phyloP scores from a whole-genome alignment of 2,888 invertebrate species.

The Cheilosia vulpina region DNA sequence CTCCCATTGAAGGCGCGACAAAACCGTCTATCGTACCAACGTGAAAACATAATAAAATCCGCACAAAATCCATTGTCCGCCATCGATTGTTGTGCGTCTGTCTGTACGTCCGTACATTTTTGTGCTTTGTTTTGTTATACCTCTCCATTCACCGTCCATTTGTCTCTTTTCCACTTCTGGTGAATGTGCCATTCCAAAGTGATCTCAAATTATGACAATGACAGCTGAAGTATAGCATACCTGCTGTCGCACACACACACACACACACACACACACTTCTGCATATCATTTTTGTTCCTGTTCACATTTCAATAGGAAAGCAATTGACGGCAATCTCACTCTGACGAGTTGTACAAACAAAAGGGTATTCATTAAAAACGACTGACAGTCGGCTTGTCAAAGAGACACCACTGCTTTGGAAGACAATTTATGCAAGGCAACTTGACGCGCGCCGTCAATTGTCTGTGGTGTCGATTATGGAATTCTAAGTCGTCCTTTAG shows the following conservation, averaged over 20 bases:
- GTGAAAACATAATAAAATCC: constrained; percentile 53
- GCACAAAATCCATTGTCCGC: constrained; percentile 53
- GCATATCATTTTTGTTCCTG: constrained; percentile 44
- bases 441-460: constrained; percentile 53
- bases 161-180: not conserved
- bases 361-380: constrained; percentile 53
- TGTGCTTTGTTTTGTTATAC: too few relatives aligned
- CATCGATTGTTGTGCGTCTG: constrained; percentile 31
- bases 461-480: constrained; percentile 61
- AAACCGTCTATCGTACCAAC: constrained; percentile 24
- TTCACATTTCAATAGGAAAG: constrained; percentile 48
- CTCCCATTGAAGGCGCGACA: constrained; percentile 36
- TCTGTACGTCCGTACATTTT: not conserved
- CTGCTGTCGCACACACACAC: not conserved
- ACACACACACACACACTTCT: not conserved
- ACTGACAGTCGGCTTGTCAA: constrained; percentile 5
- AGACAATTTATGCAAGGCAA: constrained; percentile 44
- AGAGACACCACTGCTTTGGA: constrained; percentile 33
- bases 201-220: constrained; percentile 57
- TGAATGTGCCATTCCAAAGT: constrained; percentile 32
- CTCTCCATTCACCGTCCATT: constrained; percentile 10
- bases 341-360: constrained; percentile 52
- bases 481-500: constrained; percentile 47
- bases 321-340: constrained; percentile 55
- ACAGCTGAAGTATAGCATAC: constrained; percentile 1